Evolutionary conservation across 2,888 invertebrate species (phyloP).

Genomic region (Tyria jacobaeae): DNA sequence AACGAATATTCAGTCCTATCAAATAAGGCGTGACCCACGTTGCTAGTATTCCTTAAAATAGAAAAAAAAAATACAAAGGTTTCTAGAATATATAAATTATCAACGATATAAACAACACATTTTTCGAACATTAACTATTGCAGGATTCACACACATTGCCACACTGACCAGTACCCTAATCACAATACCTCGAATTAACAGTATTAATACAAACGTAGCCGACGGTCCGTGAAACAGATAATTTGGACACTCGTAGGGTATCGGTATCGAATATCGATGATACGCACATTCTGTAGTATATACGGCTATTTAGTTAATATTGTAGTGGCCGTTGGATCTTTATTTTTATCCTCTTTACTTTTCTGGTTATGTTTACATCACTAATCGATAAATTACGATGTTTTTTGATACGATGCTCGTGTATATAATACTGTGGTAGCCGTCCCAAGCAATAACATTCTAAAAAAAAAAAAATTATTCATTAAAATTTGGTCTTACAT

Average conservation of each 20-base stretch:
- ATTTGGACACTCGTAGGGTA: conserved; percentile 54
- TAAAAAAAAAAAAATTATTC: too few species aligned
- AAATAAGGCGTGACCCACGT: too few species aligned
- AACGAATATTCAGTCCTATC: too few species aligned
- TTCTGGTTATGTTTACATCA: background rate
- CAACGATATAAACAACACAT: background rate
- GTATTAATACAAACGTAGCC: conserved; percentile 41
- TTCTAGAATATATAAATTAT: background rate
- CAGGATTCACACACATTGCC: background rate
- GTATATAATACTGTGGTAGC: too few species aligned
- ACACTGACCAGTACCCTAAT: background rate
- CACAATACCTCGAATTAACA: conserved; percentile 19
- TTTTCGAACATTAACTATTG: background rate
- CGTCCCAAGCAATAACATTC: too few species aligned
- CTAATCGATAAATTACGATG: background rate
- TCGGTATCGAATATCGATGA: conserved; percentile 45
- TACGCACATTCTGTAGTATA: background rate
- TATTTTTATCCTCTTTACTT: background rate
- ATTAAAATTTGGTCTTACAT: too few species aligned
- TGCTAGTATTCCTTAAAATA: too few species aligned
- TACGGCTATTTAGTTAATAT: background rate
- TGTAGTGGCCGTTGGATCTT: background rate
- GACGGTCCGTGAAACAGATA: conserved; percentile 52
- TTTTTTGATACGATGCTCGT: background rate
- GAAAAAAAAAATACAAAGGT: too few species aligned